phyloP scores from a whole-genome alignment of 2,888 invertebrate genomes.

The Torymus aiolomorphi region DNA sequence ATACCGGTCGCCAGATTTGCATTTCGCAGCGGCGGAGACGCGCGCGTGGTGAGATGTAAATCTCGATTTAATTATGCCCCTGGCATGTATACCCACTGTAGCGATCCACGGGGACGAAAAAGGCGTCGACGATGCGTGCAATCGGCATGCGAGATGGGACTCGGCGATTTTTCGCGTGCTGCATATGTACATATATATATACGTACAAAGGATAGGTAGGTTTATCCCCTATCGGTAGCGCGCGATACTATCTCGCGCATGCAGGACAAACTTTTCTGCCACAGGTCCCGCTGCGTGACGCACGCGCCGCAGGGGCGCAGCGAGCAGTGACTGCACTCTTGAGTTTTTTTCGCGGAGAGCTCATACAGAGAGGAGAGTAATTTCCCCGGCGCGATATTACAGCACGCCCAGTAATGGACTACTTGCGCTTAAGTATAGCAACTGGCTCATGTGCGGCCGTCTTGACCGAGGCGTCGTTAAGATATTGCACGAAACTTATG shows the following conservation, averaged over 20 bases:
- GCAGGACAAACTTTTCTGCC: constrained; percentile 23
- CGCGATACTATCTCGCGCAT: constrained; percentile 33
- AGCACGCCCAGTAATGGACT: constrained; percentile 15
- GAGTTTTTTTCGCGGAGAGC: too few relatives aligned
- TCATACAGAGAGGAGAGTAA: not conserved
- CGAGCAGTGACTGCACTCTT: not conserved
- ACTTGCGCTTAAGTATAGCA: not conserved
- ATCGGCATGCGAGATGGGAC: constrained; percentile 7
- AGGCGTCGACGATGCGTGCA: constrained; percentile 7
- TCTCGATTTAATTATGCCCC: constrained; percentile 49
- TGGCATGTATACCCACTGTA: too few relatives aligned
- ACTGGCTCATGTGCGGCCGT: not conserved
- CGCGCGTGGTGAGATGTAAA: constrained; percentile 15
- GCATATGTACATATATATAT: not conserved
- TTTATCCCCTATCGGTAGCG: constrained; percentile 7
- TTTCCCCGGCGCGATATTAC: constrained; percentile 9
- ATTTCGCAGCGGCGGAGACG: not conserved
- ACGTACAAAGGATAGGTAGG: too few relatives aligned
- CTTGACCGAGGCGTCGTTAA: constrained; percentile 31
- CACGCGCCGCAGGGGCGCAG: not conserved
- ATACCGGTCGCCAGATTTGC: constrained; percentile 9
- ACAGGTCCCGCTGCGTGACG: constrained; percentile 13
- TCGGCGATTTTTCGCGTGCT: too few relatives aligned
- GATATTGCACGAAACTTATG: constrained; percentile 3
- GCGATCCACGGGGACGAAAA: not conserved